A percentile compares a stretch with the other conserved stretches of the same genome.
Conservation (phyloP, 2,113 vertebrate genomes). For the Dicrurus megarhynchus region DNA sequence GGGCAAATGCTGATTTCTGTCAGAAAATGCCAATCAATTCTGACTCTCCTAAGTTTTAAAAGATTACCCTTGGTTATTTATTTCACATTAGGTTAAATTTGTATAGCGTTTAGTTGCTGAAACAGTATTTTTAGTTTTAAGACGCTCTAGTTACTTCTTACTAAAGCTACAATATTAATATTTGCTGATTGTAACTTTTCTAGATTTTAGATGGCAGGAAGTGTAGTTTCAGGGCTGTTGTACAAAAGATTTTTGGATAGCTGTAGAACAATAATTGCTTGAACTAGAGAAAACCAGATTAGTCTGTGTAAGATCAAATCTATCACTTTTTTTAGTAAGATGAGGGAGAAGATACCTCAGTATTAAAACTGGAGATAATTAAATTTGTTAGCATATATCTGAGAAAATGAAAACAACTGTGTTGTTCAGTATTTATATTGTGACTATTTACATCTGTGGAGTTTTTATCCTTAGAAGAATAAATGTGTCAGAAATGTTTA, state of each 20-base stretch:
- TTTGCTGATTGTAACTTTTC: background rate
- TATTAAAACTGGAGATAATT: background rate
- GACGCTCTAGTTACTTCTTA: background rate
- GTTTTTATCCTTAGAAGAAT: background rate
- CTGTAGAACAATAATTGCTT: background rate
- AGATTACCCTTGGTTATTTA: background rate
- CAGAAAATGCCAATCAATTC: background rate
- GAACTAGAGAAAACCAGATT: background rate
- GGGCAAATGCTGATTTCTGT: background rate
- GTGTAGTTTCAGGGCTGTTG: accelerated
- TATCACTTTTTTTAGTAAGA: background rate
- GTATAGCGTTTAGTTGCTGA: background rate
- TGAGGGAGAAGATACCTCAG: background rate
- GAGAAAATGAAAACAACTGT: background rate
- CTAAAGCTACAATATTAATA: background rate
- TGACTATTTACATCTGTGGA: background rate
- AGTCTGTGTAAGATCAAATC: background rate
- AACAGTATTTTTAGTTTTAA: background rate
- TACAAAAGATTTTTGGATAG: background rate
- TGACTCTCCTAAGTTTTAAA: background rate
- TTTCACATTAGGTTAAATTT: background rate
- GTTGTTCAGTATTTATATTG: background rate
- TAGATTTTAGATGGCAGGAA: background rate
- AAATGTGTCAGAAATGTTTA: background rate
- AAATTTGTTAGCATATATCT: background rate